These are phyloP conservation scores for Anastrepha ludens DNA, from an alignment of 1,140 invertebrate genomes.

Conservation along the genomic window DNA sequence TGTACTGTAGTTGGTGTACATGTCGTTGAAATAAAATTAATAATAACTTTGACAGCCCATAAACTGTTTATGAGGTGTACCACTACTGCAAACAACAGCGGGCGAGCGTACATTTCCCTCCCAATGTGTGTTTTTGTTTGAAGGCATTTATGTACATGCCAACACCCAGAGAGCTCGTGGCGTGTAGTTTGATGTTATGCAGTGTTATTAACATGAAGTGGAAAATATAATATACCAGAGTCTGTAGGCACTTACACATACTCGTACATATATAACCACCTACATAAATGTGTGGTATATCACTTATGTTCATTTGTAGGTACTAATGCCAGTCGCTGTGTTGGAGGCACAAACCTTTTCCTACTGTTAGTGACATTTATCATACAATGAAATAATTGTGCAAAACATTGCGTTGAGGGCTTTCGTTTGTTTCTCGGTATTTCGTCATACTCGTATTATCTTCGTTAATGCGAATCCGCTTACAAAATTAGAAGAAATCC, in stretches of 20 bases:
- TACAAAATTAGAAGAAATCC: too few relatives aligned
- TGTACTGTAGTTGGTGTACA: not conserved
- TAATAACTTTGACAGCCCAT: constrained; percentile 29
- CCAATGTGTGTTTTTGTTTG: not conserved
- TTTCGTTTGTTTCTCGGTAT: too few relatives aligned
- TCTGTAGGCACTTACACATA: not conserved
- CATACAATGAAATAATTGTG: not conserved
- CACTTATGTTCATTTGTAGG: not conserved
- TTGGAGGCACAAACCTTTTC: not conserved
- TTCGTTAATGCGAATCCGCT: too few relatives aligned
- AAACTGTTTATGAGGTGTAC: constrained; percentile 46
- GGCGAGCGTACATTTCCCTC: not conserved
- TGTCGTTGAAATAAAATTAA: constrained; percentile 24
- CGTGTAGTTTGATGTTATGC: not conserved
- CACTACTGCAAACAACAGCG: constrained; percentile 8
- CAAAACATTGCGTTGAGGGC: too few relatives aligned
- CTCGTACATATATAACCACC: not conserved
- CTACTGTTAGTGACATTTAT: not conserved
- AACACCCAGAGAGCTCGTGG: not conserved
- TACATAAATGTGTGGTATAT: not conserved
- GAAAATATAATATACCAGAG: not conserved
- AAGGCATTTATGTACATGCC: not conserved
- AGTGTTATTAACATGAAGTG: not conserved
- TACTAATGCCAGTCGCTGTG: not conserved
- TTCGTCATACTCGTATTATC: too few relatives aligned